Conservation (phyloP, 2,113 vertebrate species). For the Apteryx owenii region DNA sequence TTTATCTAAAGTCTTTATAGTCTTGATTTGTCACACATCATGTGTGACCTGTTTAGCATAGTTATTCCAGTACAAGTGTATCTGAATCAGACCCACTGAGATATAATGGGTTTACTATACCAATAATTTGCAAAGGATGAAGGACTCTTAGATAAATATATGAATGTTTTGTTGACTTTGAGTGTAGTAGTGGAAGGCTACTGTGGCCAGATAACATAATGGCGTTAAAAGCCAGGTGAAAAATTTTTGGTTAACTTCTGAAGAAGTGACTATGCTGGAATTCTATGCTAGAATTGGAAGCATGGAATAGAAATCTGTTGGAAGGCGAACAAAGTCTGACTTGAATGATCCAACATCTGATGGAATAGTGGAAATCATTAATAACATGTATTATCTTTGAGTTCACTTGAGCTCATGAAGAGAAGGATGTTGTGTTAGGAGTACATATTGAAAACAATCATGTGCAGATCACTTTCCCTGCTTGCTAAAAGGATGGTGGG, state of each 20-base stretch:
- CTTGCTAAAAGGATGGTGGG: not conserved
- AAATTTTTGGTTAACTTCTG: not conserved
- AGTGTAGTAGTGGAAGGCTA: fast-evolving
- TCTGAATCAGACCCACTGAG: not conserved
- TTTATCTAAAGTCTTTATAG: not conserved
- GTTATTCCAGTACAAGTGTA: not conserved
- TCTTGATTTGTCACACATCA: not conserved
- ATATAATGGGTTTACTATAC: not conserved
- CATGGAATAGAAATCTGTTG: not conserved
- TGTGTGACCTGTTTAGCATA: not conserved
- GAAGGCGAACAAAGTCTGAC: not conserved
- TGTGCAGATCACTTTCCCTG: not conserved
- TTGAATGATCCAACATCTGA: not conserved
- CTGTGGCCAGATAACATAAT: not conserved
- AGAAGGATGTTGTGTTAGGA: not conserved
- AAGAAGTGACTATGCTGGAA: not conserved
- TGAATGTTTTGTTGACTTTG: not conserved
- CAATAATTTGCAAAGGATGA: not conserved
- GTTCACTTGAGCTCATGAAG: not conserved
- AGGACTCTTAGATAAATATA: not conserved
- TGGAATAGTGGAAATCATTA: not conserved
- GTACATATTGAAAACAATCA: fast-evolving
- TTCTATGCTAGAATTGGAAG: not conserved
- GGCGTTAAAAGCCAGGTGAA: not conserved
- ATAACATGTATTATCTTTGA: not conserved